phyloP scores from a whole-genome alignment of 2,888 invertebrate species.

The Ceraclea dissimilis region DNA sequence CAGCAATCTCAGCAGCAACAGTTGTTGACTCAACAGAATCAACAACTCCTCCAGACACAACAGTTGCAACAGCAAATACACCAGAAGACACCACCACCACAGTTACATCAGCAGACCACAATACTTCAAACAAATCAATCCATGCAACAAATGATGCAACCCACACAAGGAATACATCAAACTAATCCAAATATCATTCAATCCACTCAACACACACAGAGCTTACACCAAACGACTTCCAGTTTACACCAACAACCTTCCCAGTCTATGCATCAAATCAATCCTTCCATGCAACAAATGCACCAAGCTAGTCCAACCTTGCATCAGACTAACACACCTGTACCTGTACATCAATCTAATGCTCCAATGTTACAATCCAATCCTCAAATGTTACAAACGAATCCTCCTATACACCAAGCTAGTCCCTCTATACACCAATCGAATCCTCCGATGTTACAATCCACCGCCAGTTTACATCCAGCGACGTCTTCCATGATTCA shows the following conservation, averaged over 20 bases:
- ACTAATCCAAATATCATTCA: neutral
- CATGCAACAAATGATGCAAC: conserved; percentile 13
- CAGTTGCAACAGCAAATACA: conserved; percentile 16
- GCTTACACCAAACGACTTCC: neutral
- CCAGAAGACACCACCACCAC: conserved; percentile 13
- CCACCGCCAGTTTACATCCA: conserved; percentile 4
- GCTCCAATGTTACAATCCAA: conserved; percentile 14
- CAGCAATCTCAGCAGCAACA: conserved; percentile 9
- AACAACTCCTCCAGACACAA: conserved; percentile 16
- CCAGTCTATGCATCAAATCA: conserved; percentile 1
- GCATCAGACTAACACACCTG: conserved; percentile 3
- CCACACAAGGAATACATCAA: neutral
- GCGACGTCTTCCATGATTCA: conserved; percentile 10
- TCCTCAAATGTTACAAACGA: conserved; percentile 6
- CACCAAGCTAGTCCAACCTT: conserved; percentile 6
- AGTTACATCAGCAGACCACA: conserved; percentile 1
- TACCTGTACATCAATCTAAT: conserved; percentile 13
- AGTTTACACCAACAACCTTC: neutral
- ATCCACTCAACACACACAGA: neutral
- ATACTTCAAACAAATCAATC: conserved; percentile 5
- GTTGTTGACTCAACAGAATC: conserved; percentile 1
- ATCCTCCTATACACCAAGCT: conserved; percentile 13
- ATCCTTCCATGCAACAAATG: conserved; percentile 1
- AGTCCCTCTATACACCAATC: conserved; percentile 9
- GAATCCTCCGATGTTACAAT: neutral